Evolutionary conservation across 2,113 vertebrate genomes (phyloP).

Genomic region (Nanger granti): DNA sequence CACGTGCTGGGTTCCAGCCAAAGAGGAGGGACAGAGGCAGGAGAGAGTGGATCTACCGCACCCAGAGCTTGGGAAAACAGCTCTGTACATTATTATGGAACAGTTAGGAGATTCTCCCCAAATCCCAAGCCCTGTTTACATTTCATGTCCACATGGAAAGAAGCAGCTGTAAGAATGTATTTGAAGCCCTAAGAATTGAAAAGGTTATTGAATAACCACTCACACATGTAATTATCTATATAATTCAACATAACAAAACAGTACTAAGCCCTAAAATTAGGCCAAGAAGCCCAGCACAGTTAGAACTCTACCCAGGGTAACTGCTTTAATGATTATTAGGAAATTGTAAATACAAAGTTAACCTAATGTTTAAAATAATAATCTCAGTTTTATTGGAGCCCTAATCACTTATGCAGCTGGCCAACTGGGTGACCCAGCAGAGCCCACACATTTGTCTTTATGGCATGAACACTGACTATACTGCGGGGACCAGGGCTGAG

Average conservation of each 20-base stretch:
- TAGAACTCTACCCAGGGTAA: background rate
- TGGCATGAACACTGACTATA: background rate
- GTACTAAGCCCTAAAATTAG: background rate
- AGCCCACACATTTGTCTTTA: background rate
- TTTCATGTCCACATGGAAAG: background rate
- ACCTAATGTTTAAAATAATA: background rate
- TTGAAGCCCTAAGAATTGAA: background rate
- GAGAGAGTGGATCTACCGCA: background rate
- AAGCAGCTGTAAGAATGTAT: background rate
- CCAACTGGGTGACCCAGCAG: background rate
- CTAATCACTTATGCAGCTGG: background rate
- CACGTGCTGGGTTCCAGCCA: background rate
- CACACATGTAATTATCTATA: background rate
- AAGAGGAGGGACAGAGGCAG: background rate
- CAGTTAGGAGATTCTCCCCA: background rate
- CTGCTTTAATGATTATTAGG: background rate
- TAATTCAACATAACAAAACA: background rate
- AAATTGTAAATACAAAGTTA: background rate
- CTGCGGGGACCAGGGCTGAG: background rate
- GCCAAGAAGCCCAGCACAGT: background rate
- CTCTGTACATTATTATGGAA: background rate
- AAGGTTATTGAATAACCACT: background rate
- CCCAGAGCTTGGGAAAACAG: background rate
- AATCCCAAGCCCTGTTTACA: background rate
- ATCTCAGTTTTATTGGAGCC: background rate